Evolutionary conservation across 2,888 invertebrate genomes (phyloP), one percentile per base, ranked within the genome.

Genomic region (Calliphora vomitoria): DNA sequence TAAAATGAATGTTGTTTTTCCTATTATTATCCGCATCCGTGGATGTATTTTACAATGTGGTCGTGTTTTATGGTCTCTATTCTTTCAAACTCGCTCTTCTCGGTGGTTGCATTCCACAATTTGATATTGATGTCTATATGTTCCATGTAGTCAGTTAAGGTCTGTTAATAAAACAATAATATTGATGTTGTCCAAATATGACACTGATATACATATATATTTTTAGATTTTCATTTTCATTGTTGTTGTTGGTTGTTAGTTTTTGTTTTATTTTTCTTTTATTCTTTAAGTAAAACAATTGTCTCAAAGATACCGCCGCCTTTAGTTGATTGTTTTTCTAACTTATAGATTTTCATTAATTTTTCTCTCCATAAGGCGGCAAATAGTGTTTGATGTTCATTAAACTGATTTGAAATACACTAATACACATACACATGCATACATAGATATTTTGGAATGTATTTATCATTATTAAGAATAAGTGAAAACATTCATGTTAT

Each of bases 401-500:
- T 86, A 55, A 53, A 47, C 41, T 74, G 71, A 60, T 79, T 55
- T 68, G 0, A 20, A 69, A 62, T 62, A 25, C 11, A 20, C 18
- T 5, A 4, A 8, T 55, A 20, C 11, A 20, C 18, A 60, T 4
- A 60, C 31, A 6, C 31, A 60, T 13, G 8, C 13, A 13, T 44
- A 11, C 11, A 44, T 44, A 11, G 0, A 44, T 44, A 68, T 74
- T 80, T 85, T 60, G 8, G 72, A 79, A 71, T 76, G 71, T 75
- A 64, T 64, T 74, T 81, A 74, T 74, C 47, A 41, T 55, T 80
- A 50, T 75, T 53, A 64, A 68, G 62, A 69, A 69, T 79, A 75
- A 82, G 84, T 87, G 87, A 85, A 85, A 82, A 87, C 68, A 87
- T 82, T 79, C 74, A 74, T 85, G 82, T 85, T 84, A 60, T 79